These are phyloP conservation scores for Acronicta alni DNA, from an alignment of 2,888 invertebrate species.

Conservation along the genomic window DNA sequence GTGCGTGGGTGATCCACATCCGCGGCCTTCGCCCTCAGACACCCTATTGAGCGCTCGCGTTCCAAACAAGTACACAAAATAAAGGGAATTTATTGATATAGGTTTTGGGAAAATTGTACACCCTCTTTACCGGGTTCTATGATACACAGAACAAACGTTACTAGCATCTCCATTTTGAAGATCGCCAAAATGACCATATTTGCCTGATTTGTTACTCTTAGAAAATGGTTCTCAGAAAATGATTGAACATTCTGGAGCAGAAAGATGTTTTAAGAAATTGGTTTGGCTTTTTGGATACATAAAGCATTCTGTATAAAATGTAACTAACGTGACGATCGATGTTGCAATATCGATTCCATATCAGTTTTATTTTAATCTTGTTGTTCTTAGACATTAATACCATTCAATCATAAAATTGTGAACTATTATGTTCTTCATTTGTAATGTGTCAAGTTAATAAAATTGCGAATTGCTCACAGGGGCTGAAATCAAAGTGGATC, in stretches of 20 bases:
- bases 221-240: not conserved
- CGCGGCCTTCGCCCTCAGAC: conserved; percentile 21
- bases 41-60: conserved; percentile 21
- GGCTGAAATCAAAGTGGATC: conserved; percentile 35
- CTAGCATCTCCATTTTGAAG: conserved; percentile 15
- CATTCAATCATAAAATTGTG: too few species aligned
- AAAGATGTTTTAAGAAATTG: too few species aligned
- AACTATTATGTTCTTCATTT: not conserved
- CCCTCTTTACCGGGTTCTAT: conserved; percentile 20
- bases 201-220: not conserved
- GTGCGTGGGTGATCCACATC: conserved; percentile 2
- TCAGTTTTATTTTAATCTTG: too few species aligned
- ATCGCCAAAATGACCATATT: conserved; percentile 13
- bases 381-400: too few species aligned
- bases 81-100: conserved; percentile 43
- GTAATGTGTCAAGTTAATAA: conserved; percentile 16
- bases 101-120: conserved; percentile 30
- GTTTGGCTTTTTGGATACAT: too few species aligned
- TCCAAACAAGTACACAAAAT: conserved; percentile 33
- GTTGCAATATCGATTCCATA: too few species aligned
- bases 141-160: conserved; percentile 9
- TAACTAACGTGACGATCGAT: too few species aligned
- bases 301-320: too few species aligned
- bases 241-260: conserved; percentile 2
- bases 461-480: conserved; percentile 25